Evolutionary conservation across 1,140 invertebrate species (phyloP), one percentile per base, ranked within the genome.

Genomic region (Rhizoglyphus robini): DNA sequence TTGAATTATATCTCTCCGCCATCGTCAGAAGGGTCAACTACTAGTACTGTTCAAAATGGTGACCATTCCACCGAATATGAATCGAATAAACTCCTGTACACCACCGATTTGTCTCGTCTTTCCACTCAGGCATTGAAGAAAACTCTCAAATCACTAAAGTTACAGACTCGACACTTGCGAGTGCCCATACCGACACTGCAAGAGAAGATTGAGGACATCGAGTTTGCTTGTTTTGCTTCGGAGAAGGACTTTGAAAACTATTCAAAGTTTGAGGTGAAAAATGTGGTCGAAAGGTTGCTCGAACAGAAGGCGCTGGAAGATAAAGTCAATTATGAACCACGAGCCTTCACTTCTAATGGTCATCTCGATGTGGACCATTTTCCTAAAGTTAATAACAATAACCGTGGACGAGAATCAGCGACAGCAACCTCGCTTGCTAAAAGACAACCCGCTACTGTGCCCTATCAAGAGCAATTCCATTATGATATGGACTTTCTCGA

Each of bases 401-500:
- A 5, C 23, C 51, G 31, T 54, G 8, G 51, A 32, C 51, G 51
- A 8, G 23, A n/a, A n/a, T n/a, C n/a, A n/a, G n/a, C n/a, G n/a
- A n/a, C 20, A 32, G 20, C 51, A 32, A 5, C 8, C 15, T 23
- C 15, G 15, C 41, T 15, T 15, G 23, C 15, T 46, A 46, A 23
- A 23, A 8, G 51, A 5, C 8, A 54, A 11, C 51, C 8, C 8
- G 20, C 8, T 8, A 32, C 20, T 27, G 20, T 54, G 8, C 51
- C 51, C 8, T 54, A 54, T 32, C 23, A 23, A 27, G 51, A 54
- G 20, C 51, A 54, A 32, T 54, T 54, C 51, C 8, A 25, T 32
- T 54, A 54, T 32, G 23, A 25, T 25, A 54, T 54, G 51, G 51
- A 54, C 23, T 54, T 54, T 54, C 20, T 54, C 8, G 51, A 54